phyloP scores from a whole-genome alignment of 64 coral and sea anemone species.

The Actinia equina region DNA sequence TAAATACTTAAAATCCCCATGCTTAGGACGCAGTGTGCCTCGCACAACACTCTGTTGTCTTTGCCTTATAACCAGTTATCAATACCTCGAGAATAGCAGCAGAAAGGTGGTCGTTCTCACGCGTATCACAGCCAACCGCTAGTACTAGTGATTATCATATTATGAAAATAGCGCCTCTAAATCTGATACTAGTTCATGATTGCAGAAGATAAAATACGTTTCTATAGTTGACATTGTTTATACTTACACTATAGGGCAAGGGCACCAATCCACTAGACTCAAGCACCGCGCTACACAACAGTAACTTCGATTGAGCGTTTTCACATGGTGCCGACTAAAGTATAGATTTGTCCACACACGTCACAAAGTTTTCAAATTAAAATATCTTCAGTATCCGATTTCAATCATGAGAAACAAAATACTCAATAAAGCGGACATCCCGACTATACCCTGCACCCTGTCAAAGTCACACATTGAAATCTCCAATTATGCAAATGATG shows the following conservation, averaged over 20 bases:
- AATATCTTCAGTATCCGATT: constrained; percentile 30
- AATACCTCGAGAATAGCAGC: background rate
- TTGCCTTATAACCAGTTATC: background rate
- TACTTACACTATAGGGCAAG: constrained; percentile 25
- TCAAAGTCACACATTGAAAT: constrained; percentile 9
- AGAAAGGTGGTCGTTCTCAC: constrained; percentile 13
- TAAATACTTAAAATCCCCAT: background rate
- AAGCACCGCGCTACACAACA: background rate
- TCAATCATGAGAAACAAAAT: constrained; percentile 57
- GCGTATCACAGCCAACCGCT: constrained; percentile 28
- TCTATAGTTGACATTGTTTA: background rate
- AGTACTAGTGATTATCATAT: constrained; percentile 30
- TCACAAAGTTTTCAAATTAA: background rate
- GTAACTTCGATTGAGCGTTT: background rate
- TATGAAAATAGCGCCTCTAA: constrained; percentile 58
- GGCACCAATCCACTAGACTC: background rate
- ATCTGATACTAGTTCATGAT: constrained; percentile 24
- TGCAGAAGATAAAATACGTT: background rate
- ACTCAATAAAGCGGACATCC: constrained; percentile 15
- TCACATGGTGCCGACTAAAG: constrained; percentile 14
- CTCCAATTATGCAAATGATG: constrained; percentile 8
- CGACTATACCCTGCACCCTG: background rate
- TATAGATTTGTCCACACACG: background rate
- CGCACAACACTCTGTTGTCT: background rate
- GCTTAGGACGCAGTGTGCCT: background rate